Conservation (phyloP, 2,113 vertebrate species). For the Scolopax mira region DNA sequence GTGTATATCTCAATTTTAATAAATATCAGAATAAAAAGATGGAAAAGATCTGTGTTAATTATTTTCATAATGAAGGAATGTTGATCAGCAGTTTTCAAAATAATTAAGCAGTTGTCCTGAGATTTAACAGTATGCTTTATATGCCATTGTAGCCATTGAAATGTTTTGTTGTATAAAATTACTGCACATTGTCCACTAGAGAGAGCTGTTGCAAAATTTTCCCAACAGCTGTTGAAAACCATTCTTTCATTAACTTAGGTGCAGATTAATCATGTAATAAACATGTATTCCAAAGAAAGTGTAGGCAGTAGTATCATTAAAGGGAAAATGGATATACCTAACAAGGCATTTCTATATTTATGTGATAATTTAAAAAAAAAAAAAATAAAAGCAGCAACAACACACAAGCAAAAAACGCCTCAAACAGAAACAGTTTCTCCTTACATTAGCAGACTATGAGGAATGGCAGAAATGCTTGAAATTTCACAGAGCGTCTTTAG, state of each 20-base stretch:
- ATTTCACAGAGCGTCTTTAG: neutral
- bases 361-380: neutral
- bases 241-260: neutral
- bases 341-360: neutral
- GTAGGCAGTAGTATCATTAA: neutral
- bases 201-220: slow-evolving; percentile 65
- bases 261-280: neutral
- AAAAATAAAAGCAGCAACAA: neutral
- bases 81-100: neutral
- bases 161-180: neutral
- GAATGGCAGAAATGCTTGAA: neutral
- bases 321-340: neutral
- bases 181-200: slow-evolving; percentile 57
- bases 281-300: neutral
- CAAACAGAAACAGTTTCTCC: neutral
- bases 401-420: neutral
- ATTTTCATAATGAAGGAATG: neutral
- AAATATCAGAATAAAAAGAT: neutral
- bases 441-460: neutral
- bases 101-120: neutral
- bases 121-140: neutral
- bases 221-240: neutral
- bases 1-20: neutral
- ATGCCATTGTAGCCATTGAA: neutral
- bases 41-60: neutral